A percentile compares a stretch with the other conserved stretches of the same genome.
Conservation (phyloP, 2,113 vertebrate species). For the mouse (Mus musculus) region GRCm39 chr6:61298001-61298500, state of each 20-base stretch:
- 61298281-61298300: conserved; percentile 7
- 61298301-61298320: conserved; percentile 64
- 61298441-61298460: conserved; percentile 53
- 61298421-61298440: conserved; percentile 54
- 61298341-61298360: conserved; percentile 33
- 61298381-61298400: not conserved
- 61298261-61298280: not conserved
- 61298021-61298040: conserved; percentile 77
- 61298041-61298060: conserved; percentile 76
- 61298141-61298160: conserved; percentile 65
- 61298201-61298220: not conserved
- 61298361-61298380: conserved; percentile 41
- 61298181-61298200: conserved; percentile 9
- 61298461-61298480: conserved; percentile 49
- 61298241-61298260: not conserved
- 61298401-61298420: conserved; percentile 59
- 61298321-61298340: not conserved
- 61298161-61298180: conserved; percentile 47
- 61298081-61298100: conserved; percentile 74
- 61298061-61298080: conserved; percentile 79
- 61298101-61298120: conserved; percentile 83
- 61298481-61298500: conserved; percentile 41
- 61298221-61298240: conserved; percentile 42
- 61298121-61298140: conserved; percentile 63
- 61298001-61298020: conserved; percentile 72